Base-by-base conservation (phyloP, 2,113 vertebrate genomes). In the Gavia stellata region DNA sequence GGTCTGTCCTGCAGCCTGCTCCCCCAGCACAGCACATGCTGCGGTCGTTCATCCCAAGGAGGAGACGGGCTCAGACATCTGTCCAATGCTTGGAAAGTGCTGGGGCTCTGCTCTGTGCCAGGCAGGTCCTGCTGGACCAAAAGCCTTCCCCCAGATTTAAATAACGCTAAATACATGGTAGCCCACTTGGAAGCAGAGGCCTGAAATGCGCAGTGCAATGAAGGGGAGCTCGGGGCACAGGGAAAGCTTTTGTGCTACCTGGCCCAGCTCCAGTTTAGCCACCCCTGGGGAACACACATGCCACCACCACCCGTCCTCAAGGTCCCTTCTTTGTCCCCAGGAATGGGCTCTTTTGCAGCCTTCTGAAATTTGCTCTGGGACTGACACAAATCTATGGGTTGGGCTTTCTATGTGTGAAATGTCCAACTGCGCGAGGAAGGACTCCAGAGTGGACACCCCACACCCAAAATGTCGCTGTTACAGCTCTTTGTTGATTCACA, bases 281-380 rank as follows among this genome's bases (percentile, higher is more conserved):
- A 20, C 34, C 11, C 45, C 59, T 53, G 62, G 26, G 74, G 45
- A 42, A 0, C 3, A 0, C 29, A 10, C 0, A 1, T 33, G 49
- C 26, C 53, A 21, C 52, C 65, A 15, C 55, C 38, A 17, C 14
- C 17, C n/a, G 16, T 70, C 17, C 44, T 71, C 33, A 17, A 19
- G 45, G 71, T 38, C 34, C 47, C 14, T 47, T 23, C 40, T 44
- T 83, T 3, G 0, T 56, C 61, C 7, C 47, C 81, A 36, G 38
- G 61, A 59, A 45, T 2, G 9, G n/a, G 31, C 16, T 50, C 45
- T 65, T 70, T 13, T 38, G 17, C 58, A 93, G 49, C 58, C 40
- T 55, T 24, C 45, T 38, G n/a, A 80, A 65, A 26, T 19, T 33
- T 3, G 3, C 59, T 38, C 24, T 34, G 62, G 53, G 28, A 7